These are phyloP conservation scores for Halcyon malimbica DNA, from an alignment of 2,113 vertebrate genomes.

Conservation along the genomic window DNA sequence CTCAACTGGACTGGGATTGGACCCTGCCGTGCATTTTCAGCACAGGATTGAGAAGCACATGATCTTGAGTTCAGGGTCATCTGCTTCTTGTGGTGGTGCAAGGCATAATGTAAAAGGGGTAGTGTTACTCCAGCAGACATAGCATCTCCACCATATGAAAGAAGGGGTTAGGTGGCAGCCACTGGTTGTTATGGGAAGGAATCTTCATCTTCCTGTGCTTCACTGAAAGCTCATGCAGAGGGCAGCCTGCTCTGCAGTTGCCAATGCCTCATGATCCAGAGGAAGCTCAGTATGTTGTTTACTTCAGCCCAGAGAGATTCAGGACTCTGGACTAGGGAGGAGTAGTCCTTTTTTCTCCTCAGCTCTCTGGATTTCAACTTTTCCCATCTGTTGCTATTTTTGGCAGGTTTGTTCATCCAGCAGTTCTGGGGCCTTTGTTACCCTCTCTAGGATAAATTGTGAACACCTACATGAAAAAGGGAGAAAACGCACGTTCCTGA, in stretches of 20 bases:
- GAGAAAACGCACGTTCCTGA: background rate
- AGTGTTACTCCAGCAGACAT: background rate
- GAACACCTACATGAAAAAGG: background rate
- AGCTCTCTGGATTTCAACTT: background rate
- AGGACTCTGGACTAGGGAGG: background rate
- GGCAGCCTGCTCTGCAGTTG: background rate
- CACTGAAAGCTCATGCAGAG: background rate
- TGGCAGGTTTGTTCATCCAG: background rate
- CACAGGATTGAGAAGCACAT: background rate
- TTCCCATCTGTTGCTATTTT: background rate
- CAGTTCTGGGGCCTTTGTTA: background rate
- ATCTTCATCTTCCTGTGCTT: background rate
- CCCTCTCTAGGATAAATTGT: background rate
- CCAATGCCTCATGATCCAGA: background rate
- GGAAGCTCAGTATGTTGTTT: background rate
- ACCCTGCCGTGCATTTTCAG: background rate
- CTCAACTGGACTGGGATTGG: background rate
- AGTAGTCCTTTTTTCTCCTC: background rate
- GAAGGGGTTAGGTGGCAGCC: background rate
- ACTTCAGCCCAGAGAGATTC: background rate
- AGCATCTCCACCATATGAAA: background rate
- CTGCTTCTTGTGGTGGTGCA: background rate
- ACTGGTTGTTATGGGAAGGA: fast-evolving
- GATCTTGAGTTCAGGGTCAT: background rate
- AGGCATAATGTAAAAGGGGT: background rate